Base-by-base conservation (phyloP, 53 echinoderm and acorn worm species). In the Mesocentrotus franciscanus region DNA sequence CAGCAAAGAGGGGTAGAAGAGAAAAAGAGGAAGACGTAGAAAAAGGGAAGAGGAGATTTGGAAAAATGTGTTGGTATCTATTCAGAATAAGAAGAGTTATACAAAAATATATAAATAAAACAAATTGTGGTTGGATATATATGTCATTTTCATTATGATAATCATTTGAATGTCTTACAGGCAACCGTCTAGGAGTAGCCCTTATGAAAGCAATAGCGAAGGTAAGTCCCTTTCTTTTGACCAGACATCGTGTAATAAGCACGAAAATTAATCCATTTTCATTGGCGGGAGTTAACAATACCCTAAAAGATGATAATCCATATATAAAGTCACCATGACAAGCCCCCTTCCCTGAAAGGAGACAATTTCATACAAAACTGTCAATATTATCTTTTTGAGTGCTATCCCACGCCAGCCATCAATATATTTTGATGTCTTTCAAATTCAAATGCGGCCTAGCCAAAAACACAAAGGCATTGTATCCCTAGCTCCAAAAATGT, bases 171-270 rank as follows among this genome's bases (percentile, higher is more conserved):
- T 78, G 26, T 14, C 16, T 42, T 5, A 42, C 81, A 81, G 81
- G 81, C 36, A 81, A 81, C 12, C 81, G 42, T 39, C 36, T 81
- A 17, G 81, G 81, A 81, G 81, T 81, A 22, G 81, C 81, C 15
- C 81, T 81, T 20, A 81, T 81, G 81, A 81, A 81, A 81, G 81
- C 81, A 81, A 42, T 81, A 81, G 81, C 81, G 7, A 36, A 81
- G 81, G 81, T 81, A 81, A 81, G 76, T 22, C 42, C 9, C 11
- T 74, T 1, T 30, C 74, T 49, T 18, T 70, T 29, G 72, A 72
- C 27, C 30, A 30, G 74, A 72, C 49, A 49, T 49, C 6, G 49
- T 49, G 49, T 49, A 49, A 64, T 64, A 64, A 16, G 15, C 64
- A 13, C 16, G 20, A 18, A 6, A 64, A 8, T 18, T 64, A 64